Percentiles rank a stretch among this genome's conserved stretches.
Evolutionary conservation across 2,113 vertebrate genomes (phyloP).

Genomic region (Dendrocopos noguchii): DNA sequence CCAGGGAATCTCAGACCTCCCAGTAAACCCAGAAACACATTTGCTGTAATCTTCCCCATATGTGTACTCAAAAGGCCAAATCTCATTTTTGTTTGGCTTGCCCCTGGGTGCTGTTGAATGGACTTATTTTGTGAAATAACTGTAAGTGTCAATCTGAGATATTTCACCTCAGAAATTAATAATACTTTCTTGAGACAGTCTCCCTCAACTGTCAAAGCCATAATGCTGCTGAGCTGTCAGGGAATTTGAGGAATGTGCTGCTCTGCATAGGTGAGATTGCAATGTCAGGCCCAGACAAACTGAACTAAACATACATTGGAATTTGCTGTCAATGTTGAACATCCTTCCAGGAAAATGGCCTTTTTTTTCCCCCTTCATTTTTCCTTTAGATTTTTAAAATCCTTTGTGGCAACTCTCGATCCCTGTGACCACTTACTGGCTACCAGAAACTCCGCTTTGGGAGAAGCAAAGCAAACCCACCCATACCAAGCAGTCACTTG

Average conservation of each 20-base stretch:
- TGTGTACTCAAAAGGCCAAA: background rate
- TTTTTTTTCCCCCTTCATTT: background rate
- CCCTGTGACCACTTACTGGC: background rate
- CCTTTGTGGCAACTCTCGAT: background rate
- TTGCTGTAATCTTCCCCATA: background rate
- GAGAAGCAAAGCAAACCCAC: background rate
- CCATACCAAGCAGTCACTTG: background rate
- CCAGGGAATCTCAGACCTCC: constrained; percentile 17
- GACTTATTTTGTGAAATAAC: constrained; percentile 55
- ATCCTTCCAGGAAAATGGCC: constrained; percentile 23
- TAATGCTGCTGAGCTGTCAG: background rate
- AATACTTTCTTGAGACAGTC: constrained; percentile 45
- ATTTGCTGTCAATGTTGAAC: constrained; percentile 30
- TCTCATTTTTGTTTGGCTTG: constrained; percentile 29
- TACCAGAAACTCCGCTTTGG: background rate
- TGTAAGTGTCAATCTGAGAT: constrained; percentile 37
- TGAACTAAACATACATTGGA: background rate
- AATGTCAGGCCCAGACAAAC: constrained; percentile 30
- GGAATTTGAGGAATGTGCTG: background rate
- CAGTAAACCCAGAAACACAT: background rate
- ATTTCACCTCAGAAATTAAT: constrained; percentile 59
- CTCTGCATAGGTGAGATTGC: background rate
- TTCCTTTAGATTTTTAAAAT: constrained; percentile 36
- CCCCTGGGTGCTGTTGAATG: background rate
- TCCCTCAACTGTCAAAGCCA: constrained; percentile 50